Evolutionary conservation across 1,140 invertebrate genomes (phyloP).

Genomic region (Diplogasteroides magnus): DNA sequence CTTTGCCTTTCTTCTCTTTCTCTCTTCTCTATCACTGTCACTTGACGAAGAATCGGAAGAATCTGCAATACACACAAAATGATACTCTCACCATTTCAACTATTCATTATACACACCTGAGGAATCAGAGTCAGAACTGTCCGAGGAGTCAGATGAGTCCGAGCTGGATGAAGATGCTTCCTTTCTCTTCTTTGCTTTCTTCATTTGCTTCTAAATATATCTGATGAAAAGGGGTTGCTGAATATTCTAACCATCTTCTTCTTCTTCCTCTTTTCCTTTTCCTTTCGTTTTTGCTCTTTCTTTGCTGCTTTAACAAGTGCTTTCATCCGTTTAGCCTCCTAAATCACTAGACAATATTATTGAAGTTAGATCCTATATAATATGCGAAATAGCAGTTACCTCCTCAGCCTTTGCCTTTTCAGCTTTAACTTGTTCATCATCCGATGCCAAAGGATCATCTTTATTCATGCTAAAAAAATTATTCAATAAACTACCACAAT

Average conservation of each 20-base stretch:
- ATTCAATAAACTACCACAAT: background rate
- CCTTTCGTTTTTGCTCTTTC: background rate
- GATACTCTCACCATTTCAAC: background rate
- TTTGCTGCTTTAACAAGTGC: background rate
- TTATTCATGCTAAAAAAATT: background rate
- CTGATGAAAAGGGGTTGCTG: background rate
- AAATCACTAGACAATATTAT: background rate
- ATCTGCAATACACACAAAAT: background rate
- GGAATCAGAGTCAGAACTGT: background rate
- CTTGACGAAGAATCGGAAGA: too few relatives aligned
- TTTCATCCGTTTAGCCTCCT: background rate
- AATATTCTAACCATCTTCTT: background rate
- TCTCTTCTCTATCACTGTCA: background rate
- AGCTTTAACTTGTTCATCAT: background rate
- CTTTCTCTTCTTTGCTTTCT: background rate
- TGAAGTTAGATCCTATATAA: background rate
- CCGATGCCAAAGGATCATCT: background rate
- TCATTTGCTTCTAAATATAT: background rate
- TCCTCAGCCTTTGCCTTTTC: background rate
- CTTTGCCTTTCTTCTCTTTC: background rate
- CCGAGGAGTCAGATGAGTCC: background rate
- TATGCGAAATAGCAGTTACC: background rate
- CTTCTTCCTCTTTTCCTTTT: background rate
- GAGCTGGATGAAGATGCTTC: background rate
- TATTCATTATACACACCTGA: too few relatives aligned